Evolutionary conservation across 2,888 invertebrate genomes (phyloP), one percentile per base, ranked within the genome.

Genomic region (Agonopterix arenella): DNA sequence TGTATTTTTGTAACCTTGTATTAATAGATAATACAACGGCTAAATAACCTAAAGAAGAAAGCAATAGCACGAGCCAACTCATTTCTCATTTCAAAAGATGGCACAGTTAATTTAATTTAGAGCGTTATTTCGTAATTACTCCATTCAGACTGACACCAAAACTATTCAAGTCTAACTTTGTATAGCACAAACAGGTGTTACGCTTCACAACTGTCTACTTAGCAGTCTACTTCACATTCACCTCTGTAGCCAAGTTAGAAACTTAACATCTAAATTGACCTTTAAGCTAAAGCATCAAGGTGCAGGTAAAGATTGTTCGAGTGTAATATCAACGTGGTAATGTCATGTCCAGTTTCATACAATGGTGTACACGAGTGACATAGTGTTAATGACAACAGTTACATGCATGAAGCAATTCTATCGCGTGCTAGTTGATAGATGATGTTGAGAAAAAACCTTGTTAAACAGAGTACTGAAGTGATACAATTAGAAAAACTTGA

Each of bases 131-230:
- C 53, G 54, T 55, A 58, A 58, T 47, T 44, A 36, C 45, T 49
- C 51, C 53, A 52, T 52, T 44, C 45, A 53, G 46, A 44, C 37
- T 49, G 57, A 55, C 54, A 58, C 48, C 47, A 54, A 48, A 51
- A 53, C 55, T 55, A 52, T 53, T 53, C 56, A 48, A 50, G 38
- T 49, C 52, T 44, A 54, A 53, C 50, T 53, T 54, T 51, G 56
- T 51, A 55, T 53, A 58, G 56, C 60, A 54, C 47, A 53, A 65
- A 67, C 67, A 68, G 65, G 69, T 68, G 68, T 68, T 58, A 58
- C 57, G 58, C 59, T 60, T 59, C 53, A 59, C 56, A 60, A 59
- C 56, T 57, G 55, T 60, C 52, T 53, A 56, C 54, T 56, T 52
- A 44, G 46, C 37, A 43, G 8, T 11, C 45, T 58, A 46, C 46